phyloP scores from a whole-genome alignment of 2,888 invertebrate genomes.

The Mythimna albipuncta region DNA sequence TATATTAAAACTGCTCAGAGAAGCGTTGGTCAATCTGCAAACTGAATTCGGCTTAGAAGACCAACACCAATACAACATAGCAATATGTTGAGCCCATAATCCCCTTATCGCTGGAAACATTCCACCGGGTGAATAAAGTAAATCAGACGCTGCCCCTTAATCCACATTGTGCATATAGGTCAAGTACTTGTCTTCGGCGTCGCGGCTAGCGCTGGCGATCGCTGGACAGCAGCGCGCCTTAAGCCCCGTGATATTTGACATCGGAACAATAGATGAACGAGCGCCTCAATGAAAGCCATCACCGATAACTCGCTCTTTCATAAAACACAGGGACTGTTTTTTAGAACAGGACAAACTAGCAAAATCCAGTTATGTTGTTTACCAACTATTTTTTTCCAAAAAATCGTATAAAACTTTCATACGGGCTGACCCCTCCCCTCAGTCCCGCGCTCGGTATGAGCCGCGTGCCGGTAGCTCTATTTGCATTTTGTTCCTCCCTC shows the following conservation, averaged over 20 bases:
- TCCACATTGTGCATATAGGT: slow-evolving; percentile 47
- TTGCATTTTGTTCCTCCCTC: slow-evolving; percentile 13
- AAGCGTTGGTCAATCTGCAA: neutral
- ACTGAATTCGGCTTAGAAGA: neutral
- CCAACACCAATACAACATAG: slow-evolving; percentile 7
- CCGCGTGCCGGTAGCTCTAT: neutral
- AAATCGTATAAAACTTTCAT: slow-evolving; percentile 25
- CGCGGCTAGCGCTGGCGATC: neutral
- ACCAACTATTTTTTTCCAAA: neutral
- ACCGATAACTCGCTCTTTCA: neutral
- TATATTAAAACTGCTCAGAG: neutral
- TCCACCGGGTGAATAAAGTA: slow-evolving; percentile 8
- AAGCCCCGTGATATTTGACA: slow-evolving; percentile 6
- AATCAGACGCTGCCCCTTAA: slow-evolving; percentile 29
- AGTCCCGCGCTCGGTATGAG: neutral
- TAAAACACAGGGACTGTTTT: neutral
- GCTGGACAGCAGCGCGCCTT: neutral
- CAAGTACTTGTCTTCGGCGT: slow-evolving; percentile 9
- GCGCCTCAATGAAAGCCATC: slow-evolving; percentile 2
- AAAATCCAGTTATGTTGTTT: neutral
- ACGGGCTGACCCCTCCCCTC: neutral
- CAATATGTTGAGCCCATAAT: slow-evolving; percentile 8
- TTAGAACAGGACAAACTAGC: slow-evolving; percentile 1
- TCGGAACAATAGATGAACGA: slow-evolving; percentile 2
- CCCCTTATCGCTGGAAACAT: slow-evolving; percentile 26